Conservation (phyloP, 2,113 vertebrate species). For the Microcebus jonahi region DNA sequence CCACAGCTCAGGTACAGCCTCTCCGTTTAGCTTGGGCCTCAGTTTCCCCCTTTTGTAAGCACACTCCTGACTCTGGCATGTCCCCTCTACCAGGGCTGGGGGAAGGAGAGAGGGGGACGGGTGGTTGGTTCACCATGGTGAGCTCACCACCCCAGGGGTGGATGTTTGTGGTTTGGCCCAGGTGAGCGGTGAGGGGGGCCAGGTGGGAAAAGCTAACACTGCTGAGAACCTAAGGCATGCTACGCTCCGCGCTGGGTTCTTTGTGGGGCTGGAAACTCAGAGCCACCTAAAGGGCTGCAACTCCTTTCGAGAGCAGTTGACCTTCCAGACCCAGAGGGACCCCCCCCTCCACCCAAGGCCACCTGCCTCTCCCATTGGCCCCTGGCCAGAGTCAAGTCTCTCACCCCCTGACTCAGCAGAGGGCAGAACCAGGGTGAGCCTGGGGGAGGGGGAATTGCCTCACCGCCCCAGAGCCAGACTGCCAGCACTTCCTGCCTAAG, state of each 20-base stretch:
- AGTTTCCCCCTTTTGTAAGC: slow-evolving; percentile 13
- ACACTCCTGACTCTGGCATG: neutral
- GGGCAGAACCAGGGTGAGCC: slow-evolving; percentile 68
- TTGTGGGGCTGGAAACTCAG: neutral
- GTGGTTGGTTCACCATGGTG: neutral
- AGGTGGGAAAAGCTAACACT: slow-evolving; percentile 23
- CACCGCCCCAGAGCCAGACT: neutral
- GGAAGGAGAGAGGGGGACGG: neutral
- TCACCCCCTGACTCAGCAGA: slow-evolving; percentile 86
- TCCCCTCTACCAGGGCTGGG: neutral
- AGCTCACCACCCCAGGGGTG: slow-evolving; percentile 50
- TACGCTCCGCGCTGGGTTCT: neutral
- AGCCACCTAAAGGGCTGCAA: neutral
- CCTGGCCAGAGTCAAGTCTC: slow-evolving; percentile 70
- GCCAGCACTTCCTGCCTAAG: slow-evolving; percentile 45
- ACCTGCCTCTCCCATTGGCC: slow-evolving; percentile 72
- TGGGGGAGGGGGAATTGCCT: neutral
- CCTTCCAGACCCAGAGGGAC: neutral
- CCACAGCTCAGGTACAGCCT: neutral
- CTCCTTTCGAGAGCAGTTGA: neutral
- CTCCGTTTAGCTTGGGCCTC: neutral
- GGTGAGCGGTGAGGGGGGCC: neutral
- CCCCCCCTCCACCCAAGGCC: neutral
- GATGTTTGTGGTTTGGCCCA: slow-evolving; percentile 60
- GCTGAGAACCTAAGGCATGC: neutral